A percentile compares a stretch with the other conserved stretches of the same genome.
phyloP scores from a whole-genome alignment of 2,113 vertebrate species.

The Xiphophorus couchianus region DNA sequence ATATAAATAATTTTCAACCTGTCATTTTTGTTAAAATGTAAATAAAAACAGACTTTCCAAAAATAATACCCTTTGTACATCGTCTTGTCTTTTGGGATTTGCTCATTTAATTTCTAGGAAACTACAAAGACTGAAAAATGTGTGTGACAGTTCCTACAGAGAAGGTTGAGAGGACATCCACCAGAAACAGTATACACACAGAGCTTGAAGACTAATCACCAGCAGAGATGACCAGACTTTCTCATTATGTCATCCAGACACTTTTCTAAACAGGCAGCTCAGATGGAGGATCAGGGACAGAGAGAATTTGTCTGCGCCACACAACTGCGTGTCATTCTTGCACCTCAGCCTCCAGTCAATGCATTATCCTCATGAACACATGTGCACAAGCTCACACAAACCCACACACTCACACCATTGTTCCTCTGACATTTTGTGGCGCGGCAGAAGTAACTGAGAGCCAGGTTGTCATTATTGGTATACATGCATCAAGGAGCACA shows the following conservation, averaged over 20 bases:
- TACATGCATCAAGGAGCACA: constrained; percentile 39
- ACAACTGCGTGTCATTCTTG: constrained; percentile 56
- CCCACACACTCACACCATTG: constrained; percentile 11
- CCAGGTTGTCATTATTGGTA: constrained; percentile 44
- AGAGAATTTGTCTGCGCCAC: constrained; percentile 50
- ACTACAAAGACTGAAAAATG: no score
- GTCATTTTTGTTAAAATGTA: no score
- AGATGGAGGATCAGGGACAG: constrained; percentile 38
- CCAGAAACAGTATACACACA: constrained; percentile 16
- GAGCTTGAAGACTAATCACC: constrained; percentile 20
- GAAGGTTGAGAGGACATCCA: constrained; percentile 1
- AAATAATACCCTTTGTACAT: no score
- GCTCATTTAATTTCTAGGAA: no score
- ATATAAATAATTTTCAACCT: no score
- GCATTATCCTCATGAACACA: constrained; percentile 48
- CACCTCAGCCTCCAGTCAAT: constrained; percentile 36
- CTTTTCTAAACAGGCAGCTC: constrained; percentile 34
- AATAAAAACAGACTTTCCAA: no score
- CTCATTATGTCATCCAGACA: constrained; percentile 48
- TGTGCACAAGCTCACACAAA: not conserved
- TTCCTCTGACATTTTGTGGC: constrained; percentile 42
- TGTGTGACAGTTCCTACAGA: constrained; percentile 1
- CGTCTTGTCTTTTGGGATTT: no score
- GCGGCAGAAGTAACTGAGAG: constrained; percentile 30
- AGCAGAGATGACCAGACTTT: constrained; percentile 12